Conservation (phyloP, 1,140 invertebrate species). For the Ooceraea biroi region DNA sequence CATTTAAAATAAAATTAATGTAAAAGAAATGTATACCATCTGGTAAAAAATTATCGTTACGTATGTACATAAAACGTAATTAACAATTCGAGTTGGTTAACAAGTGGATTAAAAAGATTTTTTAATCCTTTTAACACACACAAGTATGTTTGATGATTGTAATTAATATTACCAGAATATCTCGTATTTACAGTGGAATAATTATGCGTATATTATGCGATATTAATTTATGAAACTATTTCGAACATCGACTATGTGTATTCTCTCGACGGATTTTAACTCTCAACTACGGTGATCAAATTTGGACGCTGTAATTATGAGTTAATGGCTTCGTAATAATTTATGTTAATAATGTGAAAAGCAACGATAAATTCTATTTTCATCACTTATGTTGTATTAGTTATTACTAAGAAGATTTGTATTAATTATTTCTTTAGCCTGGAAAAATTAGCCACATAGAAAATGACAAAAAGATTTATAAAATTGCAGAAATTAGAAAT, state of each 20-base stretch:
- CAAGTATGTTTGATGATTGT: neutral
- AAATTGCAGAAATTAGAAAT: neutral
- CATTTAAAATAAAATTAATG: no score
- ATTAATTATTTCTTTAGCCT: neutral
- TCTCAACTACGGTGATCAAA: neutral
- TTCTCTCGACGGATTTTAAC: constrained; percentile 9
- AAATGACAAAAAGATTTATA: no score
- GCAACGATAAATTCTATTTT: neutral
- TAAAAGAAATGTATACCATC: neutral
- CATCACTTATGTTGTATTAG: neutral
- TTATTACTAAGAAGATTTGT: neutral
- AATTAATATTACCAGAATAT: neutral
- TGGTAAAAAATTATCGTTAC: neutral
- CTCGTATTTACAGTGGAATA: neutral
- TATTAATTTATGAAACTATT: constrained; percentile 52
- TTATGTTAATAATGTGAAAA: neutral
- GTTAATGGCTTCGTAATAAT: constrained; percentile 31
- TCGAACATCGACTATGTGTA: constrained; percentile 12
- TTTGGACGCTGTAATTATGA: constrained; percentile 8
- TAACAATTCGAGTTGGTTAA: neutral
- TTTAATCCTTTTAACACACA: neutral
- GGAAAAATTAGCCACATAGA: neutral
- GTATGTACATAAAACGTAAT: neutral
- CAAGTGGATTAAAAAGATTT: neutral
- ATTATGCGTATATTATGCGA: neutral